A percentile compares a stretch with the other conserved stretches of the same genome.
Evolutionary conservation across 1,140 invertebrate species (phyloP).

Genomic region (Drosophila tani): DNA sequence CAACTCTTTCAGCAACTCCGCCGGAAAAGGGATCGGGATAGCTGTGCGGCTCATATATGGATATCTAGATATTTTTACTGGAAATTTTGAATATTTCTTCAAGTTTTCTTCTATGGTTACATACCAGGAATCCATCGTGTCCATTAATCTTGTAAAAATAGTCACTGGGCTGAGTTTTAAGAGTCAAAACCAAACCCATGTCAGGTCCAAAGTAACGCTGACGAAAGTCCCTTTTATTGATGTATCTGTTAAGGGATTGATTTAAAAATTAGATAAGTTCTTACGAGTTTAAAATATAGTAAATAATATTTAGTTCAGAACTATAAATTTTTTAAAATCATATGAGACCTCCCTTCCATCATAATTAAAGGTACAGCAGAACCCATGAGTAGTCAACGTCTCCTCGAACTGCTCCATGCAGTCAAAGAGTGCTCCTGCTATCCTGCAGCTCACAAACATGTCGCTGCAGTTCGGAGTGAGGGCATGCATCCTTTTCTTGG

Average conservation of each 20-base stretch:
- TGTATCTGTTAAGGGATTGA: conserved; percentile 33
- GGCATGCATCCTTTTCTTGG: conserved; percentile 46
- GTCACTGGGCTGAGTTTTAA: conserved; percentile 78
- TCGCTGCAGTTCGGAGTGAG: conserved; percentile 74
- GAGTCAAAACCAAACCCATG: conserved; percentile 81
- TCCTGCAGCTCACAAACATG: conserved; percentile 63
- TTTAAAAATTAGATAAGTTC: background rate
- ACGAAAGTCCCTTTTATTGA: conserved; percentile 36
- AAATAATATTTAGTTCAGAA: background rate
- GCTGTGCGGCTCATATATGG: conserved; percentile 51
- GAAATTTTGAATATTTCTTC: background rate
- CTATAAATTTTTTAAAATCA: no score
- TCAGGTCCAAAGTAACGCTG: conserved; percentile 66
- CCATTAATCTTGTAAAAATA: conserved; percentile 71
- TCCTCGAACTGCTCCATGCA: conserved; percentile 56
- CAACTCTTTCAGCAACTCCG: conserved; percentile 54
- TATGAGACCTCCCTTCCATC: conserved; percentile 47
- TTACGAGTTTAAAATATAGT: background rate
- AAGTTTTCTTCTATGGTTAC: background rate
- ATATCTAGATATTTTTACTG: conserved; percentile 36
- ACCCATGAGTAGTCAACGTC: conserved; percentile 60
- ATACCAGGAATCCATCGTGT: conserved; percentile 80
- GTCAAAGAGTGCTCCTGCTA: conserved; percentile 56
- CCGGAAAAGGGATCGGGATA: conserved; percentile 72
- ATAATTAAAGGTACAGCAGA: conserved; percentile 72